These are phyloP conservation scores for Spheniscus humboldti DNA, from an alignment of 2,797 vertebrate genomes.

Conservation along the genomic window DNA sequence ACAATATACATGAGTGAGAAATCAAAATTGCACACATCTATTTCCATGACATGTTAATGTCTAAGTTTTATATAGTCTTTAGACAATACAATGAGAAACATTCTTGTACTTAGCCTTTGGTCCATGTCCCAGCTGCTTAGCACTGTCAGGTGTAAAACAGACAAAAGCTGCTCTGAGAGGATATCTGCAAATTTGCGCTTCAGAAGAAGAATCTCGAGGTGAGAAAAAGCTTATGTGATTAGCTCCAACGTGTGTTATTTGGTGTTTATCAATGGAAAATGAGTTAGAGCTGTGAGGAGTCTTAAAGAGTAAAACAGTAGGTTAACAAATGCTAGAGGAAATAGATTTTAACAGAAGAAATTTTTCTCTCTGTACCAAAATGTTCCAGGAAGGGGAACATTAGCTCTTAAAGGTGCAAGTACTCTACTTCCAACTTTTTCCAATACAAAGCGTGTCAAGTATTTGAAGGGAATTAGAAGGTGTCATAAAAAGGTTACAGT, in stretches of 20 bases:
- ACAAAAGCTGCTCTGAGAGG: not conserved
- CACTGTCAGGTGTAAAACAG: not conserved
- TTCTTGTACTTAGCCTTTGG: not conserved
- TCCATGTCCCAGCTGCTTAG: not conserved
- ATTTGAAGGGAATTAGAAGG: not conserved
- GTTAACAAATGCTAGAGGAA: not conserved
- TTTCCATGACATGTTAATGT: not conserved
- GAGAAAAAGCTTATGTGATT: not conserved
- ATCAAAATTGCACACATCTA: not conserved
- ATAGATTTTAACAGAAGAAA: not conserved
- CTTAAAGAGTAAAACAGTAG: not conserved
- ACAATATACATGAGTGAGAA: not conserved
- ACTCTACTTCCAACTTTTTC: not conserved
- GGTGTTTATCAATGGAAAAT: not conserved
- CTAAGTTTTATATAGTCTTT: not conserved
- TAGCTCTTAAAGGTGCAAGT: not conserved
- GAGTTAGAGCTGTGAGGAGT: not conserved
- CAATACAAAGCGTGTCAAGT: not conserved
- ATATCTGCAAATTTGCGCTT: not conserved
- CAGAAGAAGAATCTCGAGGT: not conserved
- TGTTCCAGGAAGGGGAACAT: not conserved
- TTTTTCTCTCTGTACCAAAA: not conserved
- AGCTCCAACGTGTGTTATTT: not conserved
- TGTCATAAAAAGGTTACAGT: not conserved
- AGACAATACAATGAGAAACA: not conserved